Conservation (phyloP, 2,888 invertebrate species). For the Microdon myrmicae region DNA sequence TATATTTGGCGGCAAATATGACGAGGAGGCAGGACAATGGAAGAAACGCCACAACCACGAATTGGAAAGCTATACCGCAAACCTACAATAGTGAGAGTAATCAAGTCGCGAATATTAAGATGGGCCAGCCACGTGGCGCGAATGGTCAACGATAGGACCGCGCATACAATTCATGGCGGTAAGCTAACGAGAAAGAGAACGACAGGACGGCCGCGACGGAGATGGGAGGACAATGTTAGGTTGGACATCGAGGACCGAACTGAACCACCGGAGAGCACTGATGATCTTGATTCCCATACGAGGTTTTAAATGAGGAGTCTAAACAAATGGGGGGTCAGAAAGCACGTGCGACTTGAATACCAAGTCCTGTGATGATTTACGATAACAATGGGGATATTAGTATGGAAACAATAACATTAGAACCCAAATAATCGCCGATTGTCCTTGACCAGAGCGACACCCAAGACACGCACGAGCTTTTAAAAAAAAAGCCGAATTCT, state of each 20-base stretch:
- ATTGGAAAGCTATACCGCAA: too few relatives aligned
- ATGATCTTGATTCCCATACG: slow-evolving; percentile 19
- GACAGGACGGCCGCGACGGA: too few relatives aligned
- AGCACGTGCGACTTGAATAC: slow-evolving; percentile 44
- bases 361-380: slow-evolving; percentile 16
- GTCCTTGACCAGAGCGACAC: slow-evolving; percentile 16
- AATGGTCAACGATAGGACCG: too few relatives aligned
- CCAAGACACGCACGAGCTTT: slow-evolving; percentile 2
- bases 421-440: slow-evolving; percentile 7
- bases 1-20: too few relatives aligned
- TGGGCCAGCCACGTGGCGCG: too few relatives aligned
- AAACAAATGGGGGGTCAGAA: slow-evolving; percentile 23
- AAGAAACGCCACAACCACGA: too few relatives aligned
- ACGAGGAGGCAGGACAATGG: too few relatives aligned
- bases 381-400: slow-evolving; percentile 13
- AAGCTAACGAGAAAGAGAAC: too few relatives aligned
- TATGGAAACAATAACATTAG: neutral
- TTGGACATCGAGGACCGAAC: slow-evolving; percentile 10
- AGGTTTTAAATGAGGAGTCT: slow-evolving; percentile 16
- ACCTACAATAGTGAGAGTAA: too few relatives aligned
- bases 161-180: too few relatives aligned
- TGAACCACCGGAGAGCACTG: slow-evolving; percentile 1
- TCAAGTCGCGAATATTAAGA: too few relatives aligned
- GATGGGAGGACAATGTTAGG: slow-evolving; percentile 20
- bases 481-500: slow-evolving; percentile 11